Evolutionary conservation across 2,888 invertebrate species (phyloP), one percentile per base, ranked within the genome.

Genomic region (Bellardia bayeri): DNA sequence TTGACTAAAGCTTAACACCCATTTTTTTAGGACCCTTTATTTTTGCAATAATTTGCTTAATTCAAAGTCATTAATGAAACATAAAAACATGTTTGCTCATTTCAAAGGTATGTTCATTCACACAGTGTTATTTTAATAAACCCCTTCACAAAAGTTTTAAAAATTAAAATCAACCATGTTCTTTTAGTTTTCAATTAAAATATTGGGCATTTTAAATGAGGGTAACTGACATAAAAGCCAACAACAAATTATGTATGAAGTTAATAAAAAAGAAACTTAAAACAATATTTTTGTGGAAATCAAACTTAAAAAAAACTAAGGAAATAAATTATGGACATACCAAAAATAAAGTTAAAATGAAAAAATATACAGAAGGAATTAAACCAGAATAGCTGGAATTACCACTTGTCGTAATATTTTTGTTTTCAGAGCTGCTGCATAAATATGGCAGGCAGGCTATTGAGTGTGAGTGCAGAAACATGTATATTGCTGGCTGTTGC

Each of bases 321-420:
- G 69, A 82, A 76, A 76, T 69, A 82, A 63, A 61, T 82, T 76
- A 76, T 82, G 75, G 66, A 51, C 72, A 79, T 66, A 74, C 23
- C 78, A 78, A 68, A 78, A 42, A 45, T 5, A 2, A n/a, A 64
- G 64, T 8, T 2, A 76, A 87, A 81, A 82, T 69, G 64, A 75
- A 13, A 51, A 71, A 61, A 72, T 58, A 86, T 85, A 82, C 85
- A 68, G n/a, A 80, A 71, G 76, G 69, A 87, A 86, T 88, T 87
- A 91, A 91, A 92, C 91, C 92, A 89, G 91, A 90, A 90, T 84
- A 88, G 91, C 92, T 91, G 92, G 91, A 90, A 90, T 89, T 89
- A 89, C 89, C 89, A 90, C 91, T 90, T 90, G 91, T 90, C 89
- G 89, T 90, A 87, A 64, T 88, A 75, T 88, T 87, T 87, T 51